Percentiles rank a stretch among this genome's conserved stretches.
These are phyloP conservation scores for Eristalis arbustorum DNA, from an alignment of 2,888 invertebrate species.

Conservation along the genomic window DNA sequence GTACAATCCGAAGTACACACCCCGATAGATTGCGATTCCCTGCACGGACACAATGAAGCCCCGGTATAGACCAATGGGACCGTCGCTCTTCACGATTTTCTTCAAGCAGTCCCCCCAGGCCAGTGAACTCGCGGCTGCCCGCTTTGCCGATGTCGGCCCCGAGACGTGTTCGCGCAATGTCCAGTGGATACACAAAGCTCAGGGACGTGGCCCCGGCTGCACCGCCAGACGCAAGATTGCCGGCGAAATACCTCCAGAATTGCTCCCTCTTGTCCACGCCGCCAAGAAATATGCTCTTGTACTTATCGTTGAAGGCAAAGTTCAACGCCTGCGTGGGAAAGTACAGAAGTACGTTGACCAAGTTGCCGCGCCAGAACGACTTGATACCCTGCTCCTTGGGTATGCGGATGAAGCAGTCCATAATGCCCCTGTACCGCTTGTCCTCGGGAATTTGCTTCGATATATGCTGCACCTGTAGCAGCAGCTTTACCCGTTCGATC, in stretches of 20 bases:
- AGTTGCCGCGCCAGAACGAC: conserved; percentile 93
- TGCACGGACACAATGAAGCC: conserved; percentile 77
- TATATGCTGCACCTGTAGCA: conserved; percentile 94
- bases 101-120: too few relatives aligned
- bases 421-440: conserved; percentile 91
- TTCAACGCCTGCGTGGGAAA: conserved; percentile 95
- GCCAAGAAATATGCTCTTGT: conserved; percentile 82
- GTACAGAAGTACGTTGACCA: conserved; percentile 94
- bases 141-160: conserved; percentile 90
- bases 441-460: conserved; percentile 90
- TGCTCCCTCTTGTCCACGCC: conserved; percentile 91
- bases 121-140: conserved; percentile 89
- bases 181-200: conserved; percentile 94
- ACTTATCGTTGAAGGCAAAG: conserved; percentile 95
- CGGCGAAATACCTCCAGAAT: conserved; percentile 90
- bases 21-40: conserved; percentile 95
- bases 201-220: conserved; percentile 94
- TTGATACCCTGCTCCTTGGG: conserved; percentile 89
- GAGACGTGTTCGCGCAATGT: conserved; percentile 93
- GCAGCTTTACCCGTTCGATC: conserved; percentile 93
- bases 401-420: conserved; percentile 89
- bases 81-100: too few relatives aligned
- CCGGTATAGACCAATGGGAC: conserved; percentile 81
- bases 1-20: conserved; percentile 95
- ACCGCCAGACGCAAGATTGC: conserved; percentile 93